Percentiles rank a stretch among this genome's conserved stretches.
These are phyloP conservation scores for Calidris pygmaea DNA, from an alignment of 2,113 vertebrate species.

Conservation along the genomic window DNA sequence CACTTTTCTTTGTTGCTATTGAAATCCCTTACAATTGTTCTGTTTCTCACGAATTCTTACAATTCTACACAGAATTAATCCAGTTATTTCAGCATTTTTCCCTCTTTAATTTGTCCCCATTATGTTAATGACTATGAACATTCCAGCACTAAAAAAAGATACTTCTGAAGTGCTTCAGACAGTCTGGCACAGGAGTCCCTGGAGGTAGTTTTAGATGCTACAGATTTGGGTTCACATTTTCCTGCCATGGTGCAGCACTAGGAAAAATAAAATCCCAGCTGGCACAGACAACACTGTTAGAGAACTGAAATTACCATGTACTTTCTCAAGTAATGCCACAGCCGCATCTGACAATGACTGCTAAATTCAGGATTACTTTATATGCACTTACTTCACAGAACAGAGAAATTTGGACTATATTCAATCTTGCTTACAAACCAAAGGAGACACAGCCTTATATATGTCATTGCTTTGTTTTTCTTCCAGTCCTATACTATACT, in stretches of 20 bases:
- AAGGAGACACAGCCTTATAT: neutral
- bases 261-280: neutral
- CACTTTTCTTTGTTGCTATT: neutral
- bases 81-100: neutral
- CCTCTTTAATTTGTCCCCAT: neutral
- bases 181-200: neutral
- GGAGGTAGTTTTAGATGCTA: neutral
- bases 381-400: neutral
- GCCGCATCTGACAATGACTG: neutral
- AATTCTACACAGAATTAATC: neutral
- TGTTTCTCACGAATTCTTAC: neutral
- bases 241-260: neutral
- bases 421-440: neutral
- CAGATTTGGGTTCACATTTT: neutral
- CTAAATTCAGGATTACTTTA: neutral
- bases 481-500: neutral
- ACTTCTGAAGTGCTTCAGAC: constrained; percentile 3
- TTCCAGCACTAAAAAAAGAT: neutral
- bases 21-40: neutral
- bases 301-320: neutral
- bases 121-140: neutral
- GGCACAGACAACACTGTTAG: neutral
- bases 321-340: neutral
- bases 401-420: neutral
- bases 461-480: neutral